phyloP scores from a whole-genome alignment of 2,797 vertebrate species.

The Cynopterus sphinx region DNA sequence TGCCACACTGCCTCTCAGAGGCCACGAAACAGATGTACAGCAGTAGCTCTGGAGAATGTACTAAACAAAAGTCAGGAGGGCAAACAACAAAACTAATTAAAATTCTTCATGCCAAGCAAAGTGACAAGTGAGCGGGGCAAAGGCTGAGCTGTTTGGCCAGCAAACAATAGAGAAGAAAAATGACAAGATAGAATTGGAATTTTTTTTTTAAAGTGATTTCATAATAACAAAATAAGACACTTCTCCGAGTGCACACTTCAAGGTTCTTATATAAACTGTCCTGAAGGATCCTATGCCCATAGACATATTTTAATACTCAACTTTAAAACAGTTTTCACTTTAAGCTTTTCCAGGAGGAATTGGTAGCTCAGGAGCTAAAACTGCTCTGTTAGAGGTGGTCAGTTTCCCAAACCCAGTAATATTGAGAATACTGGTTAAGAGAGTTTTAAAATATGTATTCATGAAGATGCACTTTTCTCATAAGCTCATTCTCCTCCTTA shows the following conservation, averaged over 20 bases:
- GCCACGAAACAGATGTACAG: background rate
- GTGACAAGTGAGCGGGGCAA: background rate
- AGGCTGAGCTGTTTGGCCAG: background rate
- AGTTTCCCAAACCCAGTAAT: background rate
- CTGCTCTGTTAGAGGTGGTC: conserved; percentile 50
- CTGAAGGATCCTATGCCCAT: background rate
- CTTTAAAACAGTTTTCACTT: conserved; percentile 40
- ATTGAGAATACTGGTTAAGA: background rate
- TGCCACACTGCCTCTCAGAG: conserved; percentile 70
- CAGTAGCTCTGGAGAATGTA: background rate
- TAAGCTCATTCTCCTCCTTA: conserved; percentile 31
- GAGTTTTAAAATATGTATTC: conserved; percentile 64
- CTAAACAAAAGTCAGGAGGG: background rate
- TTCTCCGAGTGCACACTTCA: background rate
- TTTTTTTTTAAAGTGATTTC: background rate
- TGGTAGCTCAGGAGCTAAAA: background rate
- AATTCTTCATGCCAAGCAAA: background rate
- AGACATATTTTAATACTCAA: background rate
- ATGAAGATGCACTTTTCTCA: conserved; percentile 47
- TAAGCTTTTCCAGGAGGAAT: conserved; percentile 31
- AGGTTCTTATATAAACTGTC: background rate
- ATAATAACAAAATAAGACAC: background rate
- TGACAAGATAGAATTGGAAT: background rate
- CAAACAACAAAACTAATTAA: background rate
- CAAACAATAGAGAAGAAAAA: background rate